phyloP scores from a whole-genome alignment of 2,797 vertebrate species.

The Gallinago nigripennis region DNA sequence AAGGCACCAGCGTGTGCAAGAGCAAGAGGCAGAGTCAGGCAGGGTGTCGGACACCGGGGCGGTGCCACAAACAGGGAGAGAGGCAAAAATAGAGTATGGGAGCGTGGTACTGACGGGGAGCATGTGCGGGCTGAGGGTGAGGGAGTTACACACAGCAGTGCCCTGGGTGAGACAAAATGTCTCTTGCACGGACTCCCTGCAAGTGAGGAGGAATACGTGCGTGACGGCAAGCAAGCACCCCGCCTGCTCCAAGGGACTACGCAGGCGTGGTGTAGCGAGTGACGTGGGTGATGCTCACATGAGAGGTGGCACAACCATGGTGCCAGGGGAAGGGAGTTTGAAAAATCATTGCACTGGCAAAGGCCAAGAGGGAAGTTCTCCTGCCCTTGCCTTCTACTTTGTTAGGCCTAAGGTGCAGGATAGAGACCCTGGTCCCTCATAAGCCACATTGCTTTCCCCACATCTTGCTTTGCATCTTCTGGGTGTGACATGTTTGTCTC shows the following conservation, averaged over 20 bases:
- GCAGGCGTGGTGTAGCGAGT: rapidly evolving
- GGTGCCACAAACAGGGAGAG: neutral
- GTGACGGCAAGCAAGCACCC: neutral
- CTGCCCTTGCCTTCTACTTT: neutral
- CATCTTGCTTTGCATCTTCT: neutral
- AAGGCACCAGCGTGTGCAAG: neutral
- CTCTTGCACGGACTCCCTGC: rapidly evolving
- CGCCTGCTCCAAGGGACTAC: rapidly evolving
- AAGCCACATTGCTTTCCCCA: neutral
- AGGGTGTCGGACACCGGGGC: rapidly evolving
- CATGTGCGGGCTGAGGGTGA: rapidly evolving
- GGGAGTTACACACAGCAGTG: neutral
- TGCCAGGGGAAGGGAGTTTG: neutral
- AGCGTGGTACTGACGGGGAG: rapidly evolving
- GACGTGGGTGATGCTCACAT: neutral
- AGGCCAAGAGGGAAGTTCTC: neutral
- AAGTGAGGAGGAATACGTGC: neutral
- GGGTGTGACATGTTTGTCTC: conserved; percentile 5
- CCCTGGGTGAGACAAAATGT: neutral
- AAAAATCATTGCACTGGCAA: neutral
- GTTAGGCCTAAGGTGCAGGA: neutral
- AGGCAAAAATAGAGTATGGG: neutral
- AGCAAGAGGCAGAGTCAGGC: neutral
- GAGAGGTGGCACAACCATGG: neutral
- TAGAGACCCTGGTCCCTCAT: neutral